Base-by-base conservation (phyloP, 2,113 vertebrate species). In the Pteruthius melanotis region DNA sequence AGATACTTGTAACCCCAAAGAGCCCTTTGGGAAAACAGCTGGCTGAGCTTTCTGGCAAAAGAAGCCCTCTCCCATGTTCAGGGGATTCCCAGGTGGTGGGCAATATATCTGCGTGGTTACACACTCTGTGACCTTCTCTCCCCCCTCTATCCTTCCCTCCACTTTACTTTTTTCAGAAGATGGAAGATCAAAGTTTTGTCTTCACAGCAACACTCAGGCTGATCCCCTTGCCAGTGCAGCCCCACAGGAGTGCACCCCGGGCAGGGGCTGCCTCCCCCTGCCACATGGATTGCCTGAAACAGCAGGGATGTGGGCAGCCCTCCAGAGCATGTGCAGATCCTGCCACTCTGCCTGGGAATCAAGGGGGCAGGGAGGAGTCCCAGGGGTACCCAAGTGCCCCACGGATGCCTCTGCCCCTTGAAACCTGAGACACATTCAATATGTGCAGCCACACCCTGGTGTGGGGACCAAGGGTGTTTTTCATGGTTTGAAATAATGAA, bases 1-100 rank as follows among this genome's bases (percentile, higher is more conserved):
- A 85, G 87, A 87, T 94, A 44, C 28, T 81, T 87, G 52, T 60
- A 83, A 80, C 7, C 45, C 72, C 31, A 30, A 77, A 4, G 27
- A 94, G 69, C 65, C 84, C 93, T 87, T 91, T 87, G 83, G 96
- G 94, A 93, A 95, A 82, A 92, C 81, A 95, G 78, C 78, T 95
- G 94, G 78, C 83, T 95, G 76, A 83, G 63, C 60, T 90, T 88
- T 94, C 88, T 95, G 95, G 91, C 93, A 94, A 50, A 90, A 64
- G 44, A 83, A 83, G 28, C 39, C 21, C 52, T 89, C 80, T 89
- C 80, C 64, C 59, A 18, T 63, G 21, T 57, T 93, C 0, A 0
- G 82, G 89, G 85, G 70, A 95, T 95, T 96, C 91, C 93, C 93
- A 89, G 81, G 84, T 74, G 71, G 63, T 88, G 82, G 83, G 83